phyloP scores from a whole-genome alignment of 2,888 invertebrate species.

The Drosophila basisetae region DNA sequence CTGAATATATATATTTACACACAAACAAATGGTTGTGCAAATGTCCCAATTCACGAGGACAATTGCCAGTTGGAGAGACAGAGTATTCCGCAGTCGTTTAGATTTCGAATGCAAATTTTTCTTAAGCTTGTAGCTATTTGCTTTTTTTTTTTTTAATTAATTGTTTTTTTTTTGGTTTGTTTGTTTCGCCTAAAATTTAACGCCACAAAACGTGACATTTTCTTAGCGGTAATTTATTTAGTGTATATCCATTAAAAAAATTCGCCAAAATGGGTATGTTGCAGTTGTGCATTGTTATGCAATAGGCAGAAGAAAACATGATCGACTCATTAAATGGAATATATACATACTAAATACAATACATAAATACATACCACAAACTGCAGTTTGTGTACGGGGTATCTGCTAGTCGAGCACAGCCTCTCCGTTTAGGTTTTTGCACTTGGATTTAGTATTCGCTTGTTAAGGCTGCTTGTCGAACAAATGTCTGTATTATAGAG shows the following conservation, averaged over 20 bases:
- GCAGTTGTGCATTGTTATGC: neutral
- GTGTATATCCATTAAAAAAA: neutral
- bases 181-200: neutral
- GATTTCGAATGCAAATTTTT: neutral
- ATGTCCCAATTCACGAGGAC: neutral
- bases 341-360: neutral
- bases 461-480: constrained; percentile 27
- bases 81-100: constrained; percentile 1
- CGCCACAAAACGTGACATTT: constrained; percentile 10
- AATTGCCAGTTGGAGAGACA: neutral
- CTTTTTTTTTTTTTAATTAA: neutral
- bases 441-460: constrained; percentile 23
- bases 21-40: neutral
- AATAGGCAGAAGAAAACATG: neutral
- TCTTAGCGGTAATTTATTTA: neutral
- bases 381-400: neutral
- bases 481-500: constrained; percentile 10
- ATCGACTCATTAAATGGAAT: neutral
- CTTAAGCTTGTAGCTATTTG: neutral
- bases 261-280: neutral
- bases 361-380: neutral
- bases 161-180: neutral
- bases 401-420: neutral
- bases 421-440: neutral
- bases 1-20: neutral